These are phyloP conservation scores for Phallusia fumigata DNA, from an alignment of 23 tunicate species.

Conservation along the genomic window DNA sequence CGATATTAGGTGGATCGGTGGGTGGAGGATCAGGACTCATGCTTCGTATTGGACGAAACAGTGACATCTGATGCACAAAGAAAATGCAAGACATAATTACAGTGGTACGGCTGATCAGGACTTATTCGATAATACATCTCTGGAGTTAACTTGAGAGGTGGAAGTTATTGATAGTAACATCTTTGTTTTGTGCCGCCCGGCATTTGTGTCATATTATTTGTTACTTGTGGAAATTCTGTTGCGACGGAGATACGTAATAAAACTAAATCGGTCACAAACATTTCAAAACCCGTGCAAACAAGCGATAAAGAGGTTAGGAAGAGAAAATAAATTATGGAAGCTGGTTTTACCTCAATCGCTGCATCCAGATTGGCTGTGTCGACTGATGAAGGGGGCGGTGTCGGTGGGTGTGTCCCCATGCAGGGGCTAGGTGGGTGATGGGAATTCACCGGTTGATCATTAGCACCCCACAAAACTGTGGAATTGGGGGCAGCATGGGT, in stretches of 20 bases:
- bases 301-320: too few relatives aligned
- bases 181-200: too few relatives aligned
- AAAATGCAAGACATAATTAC: too few relatives aligned
- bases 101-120: too few relatives aligned
- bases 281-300: too few relatives aligned
- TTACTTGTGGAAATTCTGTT: too few relatives aligned
- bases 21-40: constrained; percentile 57
- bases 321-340: too few relatives aligned
- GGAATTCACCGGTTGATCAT: constrained; percentile 5
- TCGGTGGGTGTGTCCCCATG: constrained; percentile 84
- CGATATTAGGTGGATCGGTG: neutral
- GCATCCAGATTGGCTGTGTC: constrained; percentile 79
- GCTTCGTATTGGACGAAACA: constrained; percentile 82
- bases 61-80: constrained; percentile 81
- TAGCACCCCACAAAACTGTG: neutral
- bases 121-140: neutral
- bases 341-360: constrained; percentile 56
- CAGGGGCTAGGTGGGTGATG: constrained; percentile 72
- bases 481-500: constrained; percentile 7
- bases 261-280: too few relatives aligned
- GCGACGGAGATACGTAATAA: too few relatives aligned
- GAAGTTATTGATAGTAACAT: neutral
- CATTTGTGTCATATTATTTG: too few relatives aligned
- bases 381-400: constrained; percentile 89
- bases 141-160: neutral